Percentiles rank a stretch among this genome's conserved stretches.
These are phyloP conservation scores for Plecotus auritus DNA, from an alignment of 2,113 vertebrate genomes.

Conservation along the genomic window DNA sequence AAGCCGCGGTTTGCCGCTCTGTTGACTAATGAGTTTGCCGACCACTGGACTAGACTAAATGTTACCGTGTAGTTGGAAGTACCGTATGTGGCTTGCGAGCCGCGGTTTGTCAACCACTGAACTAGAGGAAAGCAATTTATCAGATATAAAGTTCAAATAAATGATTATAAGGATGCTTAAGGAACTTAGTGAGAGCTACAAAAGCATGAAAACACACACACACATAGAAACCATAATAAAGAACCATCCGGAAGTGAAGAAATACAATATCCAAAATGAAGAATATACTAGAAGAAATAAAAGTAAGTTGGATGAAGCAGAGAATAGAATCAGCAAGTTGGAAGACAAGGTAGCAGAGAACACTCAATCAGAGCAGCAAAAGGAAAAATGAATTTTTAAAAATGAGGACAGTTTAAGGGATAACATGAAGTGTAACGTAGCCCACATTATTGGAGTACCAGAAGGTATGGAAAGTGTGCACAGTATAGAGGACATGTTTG, in stretches of 20 bases:
- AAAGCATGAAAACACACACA: neutral
- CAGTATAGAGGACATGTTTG: too few relatives aligned
- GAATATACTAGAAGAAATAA: neutral
- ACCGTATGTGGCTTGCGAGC: too few relatives aligned
- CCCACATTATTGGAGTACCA: neutral
- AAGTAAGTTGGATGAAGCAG: neutral
- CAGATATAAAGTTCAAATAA: neutral
- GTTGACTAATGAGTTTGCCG: too few relatives aligned
- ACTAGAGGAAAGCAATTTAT: neutral
- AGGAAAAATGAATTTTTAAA: neutral
- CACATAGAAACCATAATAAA: neutral
- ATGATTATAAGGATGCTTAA: neutral
- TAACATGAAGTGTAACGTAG: neutral
- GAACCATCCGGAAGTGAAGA: neutral
- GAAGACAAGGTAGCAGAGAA: neutral
- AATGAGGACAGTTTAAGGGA: neutral
- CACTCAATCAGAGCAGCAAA: neutral
- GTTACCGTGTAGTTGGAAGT: too few relatives aligned
- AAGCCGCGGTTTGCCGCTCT: too few relatives aligned
- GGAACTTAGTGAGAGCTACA: neutral
- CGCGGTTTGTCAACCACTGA: neutral
- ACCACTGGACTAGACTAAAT: too few relatives aligned
- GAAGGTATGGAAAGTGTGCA: neutral
- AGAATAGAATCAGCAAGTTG: neutral
- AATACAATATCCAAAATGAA: neutral